Conservation (phyloP, 1,140 invertebrate species). For the Parasteatoda tepidariorum region DNA sequence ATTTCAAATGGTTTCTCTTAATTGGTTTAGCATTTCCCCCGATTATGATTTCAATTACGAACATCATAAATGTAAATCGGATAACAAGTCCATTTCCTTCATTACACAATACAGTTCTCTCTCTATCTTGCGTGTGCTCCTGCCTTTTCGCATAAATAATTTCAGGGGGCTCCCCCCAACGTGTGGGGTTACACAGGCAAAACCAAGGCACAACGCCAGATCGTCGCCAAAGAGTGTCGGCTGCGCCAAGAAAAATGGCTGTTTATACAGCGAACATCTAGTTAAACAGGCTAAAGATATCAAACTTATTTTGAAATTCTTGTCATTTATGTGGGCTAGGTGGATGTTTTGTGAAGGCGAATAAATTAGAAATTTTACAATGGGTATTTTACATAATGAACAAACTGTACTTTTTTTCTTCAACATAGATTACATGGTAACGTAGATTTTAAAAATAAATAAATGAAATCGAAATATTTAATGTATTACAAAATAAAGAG, state of each 20-base stretch:
- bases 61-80: constrained; percentile 39
- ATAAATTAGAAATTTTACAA: no score
- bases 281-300: constrained; percentile 40
- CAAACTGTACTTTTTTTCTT: no score
- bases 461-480: no score
- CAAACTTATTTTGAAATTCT: constrained; percentile 29
- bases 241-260: constrained; percentile 56
- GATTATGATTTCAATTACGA: constrained; percentile 43
- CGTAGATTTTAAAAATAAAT: no score
- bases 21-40: constrained; percentile 53
- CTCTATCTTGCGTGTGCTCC: constrained; percentile 5
- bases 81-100: constrained; percentile 8
- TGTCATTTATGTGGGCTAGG: constrained; percentile 5
- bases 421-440: no score
- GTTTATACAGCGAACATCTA: constrained; percentile 26
- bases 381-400: no score
- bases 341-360: not conserved
- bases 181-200: constrained; percentile 4
- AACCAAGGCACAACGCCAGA: constrained; percentile 18
- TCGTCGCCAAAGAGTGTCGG: constrained; percentile 40
- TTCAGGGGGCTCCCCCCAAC: not conserved
- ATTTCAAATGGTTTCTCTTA: constrained; percentile 1
- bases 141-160: constrained; percentile 22
- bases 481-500: no score
- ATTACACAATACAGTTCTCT: constrained; percentile 3